Conservation (phyloP, 2,888 invertebrate species). For the Neoaliturus tenellus region DNA sequence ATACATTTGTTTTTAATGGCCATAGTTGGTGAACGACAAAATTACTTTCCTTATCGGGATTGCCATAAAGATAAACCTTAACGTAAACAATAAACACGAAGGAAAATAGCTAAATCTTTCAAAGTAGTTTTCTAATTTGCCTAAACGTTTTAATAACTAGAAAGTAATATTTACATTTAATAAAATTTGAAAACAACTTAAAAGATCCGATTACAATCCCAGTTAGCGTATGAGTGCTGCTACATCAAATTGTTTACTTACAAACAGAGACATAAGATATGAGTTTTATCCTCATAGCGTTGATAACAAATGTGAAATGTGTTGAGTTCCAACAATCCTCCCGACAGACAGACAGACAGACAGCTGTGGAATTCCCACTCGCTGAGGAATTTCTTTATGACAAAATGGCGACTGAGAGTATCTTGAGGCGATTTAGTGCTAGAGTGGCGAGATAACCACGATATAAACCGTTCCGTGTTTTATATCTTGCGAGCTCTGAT, state of each 20-base stretch:
- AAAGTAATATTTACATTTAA: too few species aligned
- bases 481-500: neutral
- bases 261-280: neutral
- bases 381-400: conserved; percentile 28
- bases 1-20: too few species aligned
- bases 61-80: too few species aligned
- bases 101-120: too few species aligned
- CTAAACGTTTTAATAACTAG: too few species aligned
- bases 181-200: too few species aligned
- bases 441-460: neutral
- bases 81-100: too few species aligned
- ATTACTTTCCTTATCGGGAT: too few species aligned
- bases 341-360: neutral
- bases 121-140: too few species aligned
- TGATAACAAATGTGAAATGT: conserved; percentile 13
- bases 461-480: neutral
- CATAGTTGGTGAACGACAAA: too few species aligned
- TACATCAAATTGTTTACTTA: neutral
- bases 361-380: conserved; percentile 9
- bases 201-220: too few species aligned
- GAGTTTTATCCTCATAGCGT: neutral
- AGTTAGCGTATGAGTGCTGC: neutral
- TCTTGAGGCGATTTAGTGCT: conserved; percentile 5
- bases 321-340: neutral
- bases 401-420: conserved; percentile 19